Conservation (phyloP, 1,140 invertebrate genomes). For the Phortica variegata region DNA sequence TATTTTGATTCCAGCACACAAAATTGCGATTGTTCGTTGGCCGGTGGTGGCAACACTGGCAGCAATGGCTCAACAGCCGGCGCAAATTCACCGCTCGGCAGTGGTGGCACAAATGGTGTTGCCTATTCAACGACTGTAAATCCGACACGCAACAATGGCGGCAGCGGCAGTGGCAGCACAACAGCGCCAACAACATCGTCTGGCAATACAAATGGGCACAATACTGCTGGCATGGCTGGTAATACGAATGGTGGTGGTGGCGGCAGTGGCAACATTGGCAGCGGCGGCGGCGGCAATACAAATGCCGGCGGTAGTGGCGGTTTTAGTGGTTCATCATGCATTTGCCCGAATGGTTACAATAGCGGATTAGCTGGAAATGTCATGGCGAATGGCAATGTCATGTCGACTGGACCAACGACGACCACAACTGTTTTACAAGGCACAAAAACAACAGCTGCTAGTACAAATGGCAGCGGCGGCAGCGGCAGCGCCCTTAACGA, state of each 20-base stretch:
- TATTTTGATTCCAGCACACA: conserved; percentile 32
- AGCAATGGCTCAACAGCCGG: conserved; percentile 58
- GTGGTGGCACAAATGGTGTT: conserved; percentile 26
- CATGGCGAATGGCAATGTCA: conserved; percentile 44
- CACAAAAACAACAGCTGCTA: conserved; percentile 39
- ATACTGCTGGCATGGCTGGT: conserved; percentile 18
- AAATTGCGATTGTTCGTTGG: conserved; percentile 59
- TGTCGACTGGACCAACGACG: conserved; percentile 54
- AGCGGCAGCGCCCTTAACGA: conserved; percentile 52
- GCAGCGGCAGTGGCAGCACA: conserved; percentile 16
- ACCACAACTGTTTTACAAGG: conserved; percentile 50
- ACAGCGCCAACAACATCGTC: conserved; percentile 47
- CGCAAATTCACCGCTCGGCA: conserved; percentile 5
- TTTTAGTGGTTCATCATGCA: conserved; percentile 7
- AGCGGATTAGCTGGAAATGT: conserved; percentile 40
- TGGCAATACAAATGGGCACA: conserved; percentile 42
- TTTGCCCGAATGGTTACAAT: conserved; percentile 7
- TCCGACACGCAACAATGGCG: conserved; percentile 51
- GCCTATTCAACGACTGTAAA: conserved; percentile 54
- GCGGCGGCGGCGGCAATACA: conserved; percentile 19
- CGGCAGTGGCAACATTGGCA: conserved; percentile 2
- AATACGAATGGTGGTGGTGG: neutral
- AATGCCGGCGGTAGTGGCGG: conserved; percentile 29
- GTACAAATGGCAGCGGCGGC: conserved; percentile 17
- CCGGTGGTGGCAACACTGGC: no score